Evolutionary conservation across 2,797 vertebrate species (phyloP), one percentile per base, ranked within the genome.

Genomic region (Chromobotia macracanthus): DNA sequence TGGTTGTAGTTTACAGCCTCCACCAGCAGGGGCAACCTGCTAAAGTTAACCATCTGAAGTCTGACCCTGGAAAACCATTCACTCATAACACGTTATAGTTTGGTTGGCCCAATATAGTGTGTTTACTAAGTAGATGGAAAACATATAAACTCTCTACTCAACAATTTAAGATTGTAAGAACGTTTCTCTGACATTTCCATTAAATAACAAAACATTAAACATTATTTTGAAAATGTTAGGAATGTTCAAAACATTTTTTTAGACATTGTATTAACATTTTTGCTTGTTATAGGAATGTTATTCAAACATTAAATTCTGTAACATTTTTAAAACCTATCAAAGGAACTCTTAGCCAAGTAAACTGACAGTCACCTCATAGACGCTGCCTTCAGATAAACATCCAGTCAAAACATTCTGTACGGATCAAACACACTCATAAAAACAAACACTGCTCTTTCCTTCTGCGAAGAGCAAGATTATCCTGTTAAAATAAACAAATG

Each of bases 361-460:
- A 50, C 41, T 68, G 28, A 61, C 13, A 69, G 28, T 70, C 56
- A 75, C 31, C 50, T 72, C 67, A 56, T 48, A 46, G n/a, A 50
- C 23, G 21, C 16, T 15, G 41, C 71, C 51, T 56, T 78, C n/a
- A 65, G 66, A 44, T 75, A 67, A 51, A 61, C 61, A 3, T 2
- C 2, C 66, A 66, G 66, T 79, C 63, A 28, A 28, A 72, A 44
- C 44, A 48, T 21, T 55, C 25, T 12, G 16, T n/a, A 46, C 35
- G 70, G 23, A 3, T 77, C 11, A n/a, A 53, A 46, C 67, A 72
- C 18, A 66, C 10, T 60, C 70, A 50, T 73, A 50, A 73, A 78
- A 53, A 28, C 75, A 46, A 44, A 50, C 44, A 19, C 41, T 58
- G 56, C 50, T 69, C 56, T 44, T 73, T 10, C 12, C 23, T 7